These are phyloP conservation scores for Gari tellinella DNA, from an alignment of 2,888 invertebrate species.

Conservation along the genomic window DNA sequence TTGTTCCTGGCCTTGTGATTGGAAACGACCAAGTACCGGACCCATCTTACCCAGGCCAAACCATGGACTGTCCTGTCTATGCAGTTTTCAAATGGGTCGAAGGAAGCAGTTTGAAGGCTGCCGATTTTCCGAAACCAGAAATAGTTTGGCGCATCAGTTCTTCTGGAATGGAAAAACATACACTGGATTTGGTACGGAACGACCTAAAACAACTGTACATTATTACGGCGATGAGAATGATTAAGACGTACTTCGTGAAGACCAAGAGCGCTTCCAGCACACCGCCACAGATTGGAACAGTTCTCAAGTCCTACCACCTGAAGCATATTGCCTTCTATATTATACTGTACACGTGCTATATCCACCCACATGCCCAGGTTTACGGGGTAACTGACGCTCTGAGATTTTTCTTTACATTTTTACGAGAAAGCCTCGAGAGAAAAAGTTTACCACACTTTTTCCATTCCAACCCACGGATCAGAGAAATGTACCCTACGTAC, in stretches of 20 bases:
- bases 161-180: conserved; percentile 62
- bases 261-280: conserved; percentile 15
- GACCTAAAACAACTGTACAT: conserved; percentile 42
- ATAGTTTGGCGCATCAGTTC: conserved; percentile 59
- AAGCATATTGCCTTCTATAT: conserved; percentile 47
- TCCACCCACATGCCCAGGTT: conserved; percentile 7
- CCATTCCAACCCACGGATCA: conserved; percentile 41
- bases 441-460: conserved; percentile 48
- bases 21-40: conserved; percentile 38
- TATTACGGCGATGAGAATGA: conserved; percentile 58
- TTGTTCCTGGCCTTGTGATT: conserved; percentile 59
- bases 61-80: conserved; percentile 50
- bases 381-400: conserved; percentile 22
- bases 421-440: conserved; percentile 18
- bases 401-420: conserved; percentile 18
- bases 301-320: conserved; percentile 43
- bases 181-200: conserved; percentile 49
- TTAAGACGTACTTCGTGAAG: conserved; percentile 56
- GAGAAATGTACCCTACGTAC: conserved; percentile 29
- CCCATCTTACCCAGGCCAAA: conserved; percentile 2
- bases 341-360: conserved; percentile 27
- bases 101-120: conserved; percentile 6
- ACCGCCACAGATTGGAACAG: conserved; percentile 31
- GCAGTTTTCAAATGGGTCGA: conserved; percentile 64
- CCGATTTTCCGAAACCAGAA: conserved; percentile 25